phyloP scores from a whole-genome alignment of 2,888 invertebrate species.

The Mimas tiliae region DNA sequence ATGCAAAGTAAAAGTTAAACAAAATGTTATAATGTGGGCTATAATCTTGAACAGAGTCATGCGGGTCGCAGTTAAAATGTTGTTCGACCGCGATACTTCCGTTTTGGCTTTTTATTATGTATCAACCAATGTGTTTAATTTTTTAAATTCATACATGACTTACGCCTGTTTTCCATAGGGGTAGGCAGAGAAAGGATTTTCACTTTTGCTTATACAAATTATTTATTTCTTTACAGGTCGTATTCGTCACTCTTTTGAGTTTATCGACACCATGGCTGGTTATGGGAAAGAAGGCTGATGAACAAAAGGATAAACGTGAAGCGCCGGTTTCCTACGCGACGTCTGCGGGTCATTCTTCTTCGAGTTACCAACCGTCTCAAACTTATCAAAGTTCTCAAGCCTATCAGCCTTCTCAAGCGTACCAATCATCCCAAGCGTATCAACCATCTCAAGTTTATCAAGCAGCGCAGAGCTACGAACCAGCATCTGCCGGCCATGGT shows the following conservation, averaged over 20 bases:
- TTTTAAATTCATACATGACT: no score
- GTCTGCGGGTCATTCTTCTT: slow-evolving; percentile 33
- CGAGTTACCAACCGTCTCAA: slow-evolving; percentile 36
- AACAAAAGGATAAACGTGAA: slow-evolving; percentile 75
- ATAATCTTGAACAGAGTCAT: slow-evolving; percentile 70
- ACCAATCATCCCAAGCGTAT: slow-evolving; percentile 35
- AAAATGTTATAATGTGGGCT: slow-evolving; percentile 69
- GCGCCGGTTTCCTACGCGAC: slow-evolving; percentile 62
- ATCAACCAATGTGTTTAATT: neutral
- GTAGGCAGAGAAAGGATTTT: neutral
- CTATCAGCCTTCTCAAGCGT: slow-evolving; percentile 29
- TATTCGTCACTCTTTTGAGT: slow-evolving; percentile 67
- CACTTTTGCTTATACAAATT: slow-evolving; percentile 19
- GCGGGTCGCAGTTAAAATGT: slow-evolving; percentile 65
- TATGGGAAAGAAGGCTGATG: slow-evolving; percentile 62
- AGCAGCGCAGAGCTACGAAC: slow-evolving; percentile 43
- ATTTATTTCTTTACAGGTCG: slow-evolving; percentile 65
- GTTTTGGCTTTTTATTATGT: slow-evolving; percentile 13
- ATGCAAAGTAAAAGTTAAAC: slow-evolving; percentile 78
- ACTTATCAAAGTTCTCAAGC: slow-evolving; percentile 29
- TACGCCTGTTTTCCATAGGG: neutral
- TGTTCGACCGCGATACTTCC: slow-evolving; percentile 41
- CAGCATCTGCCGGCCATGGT: slow-evolving; percentile 59
- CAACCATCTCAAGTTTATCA: slow-evolving; percentile 22
- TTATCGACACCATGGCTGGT: slow-evolving; percentile 68